Evolutionary conservation across 1,140 invertebrate species (phyloP).

Genomic region (Tetragnatha versicolor): DNA sequence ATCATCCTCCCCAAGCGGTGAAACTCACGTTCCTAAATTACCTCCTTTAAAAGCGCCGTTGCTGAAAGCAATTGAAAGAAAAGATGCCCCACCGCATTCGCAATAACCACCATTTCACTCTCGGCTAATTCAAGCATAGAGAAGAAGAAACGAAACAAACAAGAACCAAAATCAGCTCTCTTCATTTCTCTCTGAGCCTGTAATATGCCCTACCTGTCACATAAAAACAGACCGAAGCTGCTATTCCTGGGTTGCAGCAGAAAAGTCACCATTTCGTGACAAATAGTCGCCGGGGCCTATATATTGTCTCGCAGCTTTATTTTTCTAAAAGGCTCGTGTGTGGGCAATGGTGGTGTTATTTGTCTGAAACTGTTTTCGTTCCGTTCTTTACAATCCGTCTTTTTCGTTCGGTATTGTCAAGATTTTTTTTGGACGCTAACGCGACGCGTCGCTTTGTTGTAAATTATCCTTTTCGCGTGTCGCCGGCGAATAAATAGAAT

Average conservation of each 20-base stretch:
- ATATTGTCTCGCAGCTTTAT: conserved; percentile 20
- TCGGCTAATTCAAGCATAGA: too few relatives aligned
- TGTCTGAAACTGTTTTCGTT: too few relatives aligned
- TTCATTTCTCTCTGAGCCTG: too few relatives aligned
- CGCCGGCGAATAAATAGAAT: background rate
- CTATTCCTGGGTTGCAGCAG: background rate
- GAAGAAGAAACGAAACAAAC: too few relatives aligned
- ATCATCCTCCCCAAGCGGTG: too few relatives aligned
- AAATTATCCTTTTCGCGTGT: background rate
- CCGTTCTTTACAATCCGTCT: background rate
- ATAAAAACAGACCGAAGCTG: background rate
- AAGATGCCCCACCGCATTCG: background rate
- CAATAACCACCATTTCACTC: too few relatives aligned
- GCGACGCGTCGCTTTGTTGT: background rate
- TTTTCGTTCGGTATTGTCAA: background rate
- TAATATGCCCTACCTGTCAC: conserved; percentile 9
- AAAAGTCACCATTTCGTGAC: conserved; percentile 19
- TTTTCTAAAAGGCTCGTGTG: conserved; percentile 8
- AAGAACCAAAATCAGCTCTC: too few relatives aligned
- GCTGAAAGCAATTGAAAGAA: too few relatives aligned
- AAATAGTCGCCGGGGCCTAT: conserved; percentile 1
- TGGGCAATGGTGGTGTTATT: conserved; percentile 6
- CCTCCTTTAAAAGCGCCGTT: too few relatives aligned
- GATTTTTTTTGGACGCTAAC: background rate
- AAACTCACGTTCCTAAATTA: too few relatives aligned